Evolutionary conservation across 2,113 vertebrate genomes (phyloP).

Genomic region (Acinonyx jubatus): DNA sequence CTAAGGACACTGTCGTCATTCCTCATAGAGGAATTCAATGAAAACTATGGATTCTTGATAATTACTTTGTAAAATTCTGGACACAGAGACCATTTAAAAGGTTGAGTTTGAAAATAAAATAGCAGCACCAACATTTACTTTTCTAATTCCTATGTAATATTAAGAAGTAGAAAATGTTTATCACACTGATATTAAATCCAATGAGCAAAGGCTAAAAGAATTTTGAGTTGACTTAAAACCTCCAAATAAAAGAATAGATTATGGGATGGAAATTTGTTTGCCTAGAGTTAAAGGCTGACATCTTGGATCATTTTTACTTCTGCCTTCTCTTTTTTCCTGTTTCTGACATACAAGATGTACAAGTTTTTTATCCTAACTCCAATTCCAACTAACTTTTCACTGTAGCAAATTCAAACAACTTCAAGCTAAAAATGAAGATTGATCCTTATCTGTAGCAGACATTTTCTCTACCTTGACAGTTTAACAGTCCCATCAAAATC

Average conservation of each 20-base stretch:
- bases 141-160: not conserved
- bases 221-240: not conserved
- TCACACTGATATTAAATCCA: not conserved
- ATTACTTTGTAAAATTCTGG: not conserved
- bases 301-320: not conserved
- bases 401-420: not conserved
- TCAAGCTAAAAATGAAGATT: not conserved
- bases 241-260: not conserved
- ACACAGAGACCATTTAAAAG: not conserved
- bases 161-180: not conserved
- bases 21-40: not conserved
- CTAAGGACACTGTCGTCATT: not conserved
- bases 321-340: not conserved
- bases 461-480: not conserved
- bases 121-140: not conserved
- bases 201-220: not conserved
- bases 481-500: not conserved
- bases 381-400: not conserved
- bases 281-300: not conserved
- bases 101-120: slow-evolving; percentile 7
- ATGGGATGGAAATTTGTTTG: not conserved
- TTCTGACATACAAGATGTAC: not conserved
- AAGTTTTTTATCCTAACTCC: not conserved
- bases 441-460: not conserved
- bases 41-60: not conserved